Evolutionary conservation across 2,113 vertebrate species (phyloP).

Genomic region (Mobula hypostoma): DNA sequence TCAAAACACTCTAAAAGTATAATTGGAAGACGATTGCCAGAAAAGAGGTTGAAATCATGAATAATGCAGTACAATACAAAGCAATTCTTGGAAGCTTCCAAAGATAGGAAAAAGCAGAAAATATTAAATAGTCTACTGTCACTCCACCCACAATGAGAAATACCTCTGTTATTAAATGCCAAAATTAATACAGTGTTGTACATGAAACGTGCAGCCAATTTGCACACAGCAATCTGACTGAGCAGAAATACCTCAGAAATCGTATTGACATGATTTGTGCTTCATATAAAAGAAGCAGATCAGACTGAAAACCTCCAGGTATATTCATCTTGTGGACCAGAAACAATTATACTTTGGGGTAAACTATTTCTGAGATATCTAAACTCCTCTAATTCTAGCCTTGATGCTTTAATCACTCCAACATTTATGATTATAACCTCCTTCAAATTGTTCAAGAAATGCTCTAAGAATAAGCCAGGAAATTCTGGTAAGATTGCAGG

Average conservation of each 20-base stretch:
- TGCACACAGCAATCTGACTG: background rate
- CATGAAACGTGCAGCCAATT: background rate
- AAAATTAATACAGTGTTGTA: background rate
- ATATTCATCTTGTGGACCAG: background rate
- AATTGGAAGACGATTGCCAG: background rate
- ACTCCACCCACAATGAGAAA: background rate
- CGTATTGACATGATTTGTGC: background rate
- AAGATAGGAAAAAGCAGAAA: background rate
- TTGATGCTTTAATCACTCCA: too few species aligned
- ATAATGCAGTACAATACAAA: background rate
- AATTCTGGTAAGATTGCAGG: too few species aligned
- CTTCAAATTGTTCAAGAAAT: too few species aligned
- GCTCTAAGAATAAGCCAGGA: too few species aligned
- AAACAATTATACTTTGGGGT: background rate
- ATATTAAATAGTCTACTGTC: background rate
- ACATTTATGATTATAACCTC: too few species aligned
- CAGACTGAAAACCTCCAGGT: background rate
- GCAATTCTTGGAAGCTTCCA: background rate
- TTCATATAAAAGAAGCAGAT: background rate
- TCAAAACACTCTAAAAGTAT: background rate
- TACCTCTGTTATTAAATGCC: background rate
- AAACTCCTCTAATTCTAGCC: too few species aligned
- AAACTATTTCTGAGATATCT: too few species aligned
- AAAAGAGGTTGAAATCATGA: background rate
- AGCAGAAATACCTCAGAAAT: background rate